A percentile compares a stretch with the other conserved stretches of the same genome.
phyloP scores from a whole-genome alignment of 2,113 vertebrate species.

The Phyllopteryx taeniolatus region DNA sequence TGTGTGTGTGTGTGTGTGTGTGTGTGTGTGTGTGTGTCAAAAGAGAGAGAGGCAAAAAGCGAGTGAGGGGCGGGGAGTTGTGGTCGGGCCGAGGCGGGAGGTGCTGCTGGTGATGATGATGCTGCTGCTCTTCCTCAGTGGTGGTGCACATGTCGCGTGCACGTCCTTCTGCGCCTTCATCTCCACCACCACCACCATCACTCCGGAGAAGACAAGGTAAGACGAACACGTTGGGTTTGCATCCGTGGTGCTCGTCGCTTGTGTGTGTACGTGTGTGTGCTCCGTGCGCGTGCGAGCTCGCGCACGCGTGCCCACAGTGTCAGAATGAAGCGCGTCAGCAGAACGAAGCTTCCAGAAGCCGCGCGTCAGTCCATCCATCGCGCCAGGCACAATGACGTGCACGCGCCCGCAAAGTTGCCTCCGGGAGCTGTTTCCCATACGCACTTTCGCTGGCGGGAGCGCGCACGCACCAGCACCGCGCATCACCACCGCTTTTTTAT shows the following conservation, averaged over 20 bases:
- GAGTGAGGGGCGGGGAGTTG: background rate
- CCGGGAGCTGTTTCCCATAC: background rate
- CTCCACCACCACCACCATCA: background rate
- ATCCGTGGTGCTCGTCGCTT: background rate
- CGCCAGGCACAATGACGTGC: background rate
- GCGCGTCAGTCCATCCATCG: background rate
- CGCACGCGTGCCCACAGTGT: background rate
- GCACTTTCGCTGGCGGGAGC: background rate
- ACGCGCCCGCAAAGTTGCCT: background rate
- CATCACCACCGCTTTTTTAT: background rate
- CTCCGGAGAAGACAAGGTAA: background rate
- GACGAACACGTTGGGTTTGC: background rate
- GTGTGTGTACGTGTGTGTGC: no score
- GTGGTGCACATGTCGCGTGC: constrained; percentile 1
- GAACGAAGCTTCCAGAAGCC: background rate
- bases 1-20: background rate
- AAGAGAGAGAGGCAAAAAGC: background rate
- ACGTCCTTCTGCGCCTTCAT: background rate
- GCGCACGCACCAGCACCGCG: background rate
- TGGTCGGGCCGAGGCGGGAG: background rate
- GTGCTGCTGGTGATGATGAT: background rate
- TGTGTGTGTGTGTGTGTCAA: no score
- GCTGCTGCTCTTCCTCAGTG: constrained; percentile 2
- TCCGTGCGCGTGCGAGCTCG: background rate
- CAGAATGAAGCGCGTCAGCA: background rate